Evolutionary conservation across 2,113 vertebrate genomes (phyloP).

Genomic region (Falcunculus frontatus): DNA sequence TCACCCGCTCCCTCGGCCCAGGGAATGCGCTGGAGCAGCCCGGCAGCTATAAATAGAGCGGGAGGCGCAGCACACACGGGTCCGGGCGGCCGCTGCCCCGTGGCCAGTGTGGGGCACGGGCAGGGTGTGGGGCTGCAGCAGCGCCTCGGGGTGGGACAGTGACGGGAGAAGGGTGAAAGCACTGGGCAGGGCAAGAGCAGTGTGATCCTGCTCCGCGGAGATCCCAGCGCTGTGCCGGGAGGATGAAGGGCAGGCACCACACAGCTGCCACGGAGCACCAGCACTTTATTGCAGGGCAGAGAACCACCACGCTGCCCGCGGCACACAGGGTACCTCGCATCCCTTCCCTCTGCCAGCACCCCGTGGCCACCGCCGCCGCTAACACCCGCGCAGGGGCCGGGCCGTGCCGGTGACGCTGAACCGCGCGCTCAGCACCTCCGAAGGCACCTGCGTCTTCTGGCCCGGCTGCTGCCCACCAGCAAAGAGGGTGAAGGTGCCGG

Average conservation of each 20-base stretch:
- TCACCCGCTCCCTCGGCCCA: neutral
- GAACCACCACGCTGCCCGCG: rapidly evolving
- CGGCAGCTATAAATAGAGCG: neutral
- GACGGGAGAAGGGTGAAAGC: neutral
- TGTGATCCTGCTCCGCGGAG: rapidly evolving
- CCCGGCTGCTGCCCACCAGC: slow-evolving; percentile 51
- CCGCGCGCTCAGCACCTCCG: neutral
- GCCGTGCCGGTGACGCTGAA: neutral
- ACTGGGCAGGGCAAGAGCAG: neutral
- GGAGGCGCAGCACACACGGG: neutral
- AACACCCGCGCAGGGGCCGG: neutral
- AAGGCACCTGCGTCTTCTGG: neutral
- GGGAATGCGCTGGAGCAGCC: neutral
- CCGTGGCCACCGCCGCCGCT: rapidly evolving
- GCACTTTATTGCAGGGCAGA: neutral
- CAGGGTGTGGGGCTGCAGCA: neutral
- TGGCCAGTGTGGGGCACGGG: rapidly evolving
- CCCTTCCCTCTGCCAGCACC: neutral
- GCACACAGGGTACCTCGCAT: rapidly evolving
- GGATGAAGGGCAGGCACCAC: neutral
- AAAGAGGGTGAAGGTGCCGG: slow-evolving; percentile 55
- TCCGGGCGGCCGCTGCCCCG: neutral
- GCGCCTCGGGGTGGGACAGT: neutral
- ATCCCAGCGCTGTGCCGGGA: neutral
- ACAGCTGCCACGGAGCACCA: neutral